Conservation (phyloP, 1,140 invertebrate species). For the Monomorium pharaonis region DNA sequence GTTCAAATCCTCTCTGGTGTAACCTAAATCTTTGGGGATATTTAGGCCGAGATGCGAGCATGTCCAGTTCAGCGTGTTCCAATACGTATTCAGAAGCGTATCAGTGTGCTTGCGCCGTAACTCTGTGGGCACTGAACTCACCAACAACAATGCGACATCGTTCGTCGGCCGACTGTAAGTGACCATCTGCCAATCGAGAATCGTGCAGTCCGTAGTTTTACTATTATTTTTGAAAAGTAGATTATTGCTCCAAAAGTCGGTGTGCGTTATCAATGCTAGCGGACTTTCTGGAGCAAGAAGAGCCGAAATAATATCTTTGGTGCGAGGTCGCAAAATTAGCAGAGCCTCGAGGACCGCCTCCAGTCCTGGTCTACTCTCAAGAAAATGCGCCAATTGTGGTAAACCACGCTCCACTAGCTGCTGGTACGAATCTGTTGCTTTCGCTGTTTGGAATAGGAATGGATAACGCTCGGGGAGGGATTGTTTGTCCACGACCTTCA, state of each 20-base stretch:
- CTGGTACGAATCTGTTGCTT: slow-evolving; percentile 91
- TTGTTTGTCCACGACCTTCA: slow-evolving; percentile 88
- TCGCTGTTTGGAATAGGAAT: slow-evolving; percentile 91
- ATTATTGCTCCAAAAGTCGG: slow-evolving; percentile 94
- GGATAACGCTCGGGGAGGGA: slow-evolving; percentile 89
- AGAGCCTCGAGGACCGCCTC: slow-evolving; percentile 86
- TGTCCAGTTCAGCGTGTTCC: slow-evolving; percentile 87
- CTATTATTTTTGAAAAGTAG: slow-evolving; percentile 88
- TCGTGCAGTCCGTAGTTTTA: slow-evolving; percentile 85
- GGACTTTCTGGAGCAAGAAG: slow-evolving; percentile 89
- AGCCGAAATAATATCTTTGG: slow-evolving; percentile 88
- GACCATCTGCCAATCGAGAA: slow-evolving; percentile 94
- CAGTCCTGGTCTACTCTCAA: slow-evolving; percentile 88
- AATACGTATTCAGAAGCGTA: slow-evolving; percentile 89
- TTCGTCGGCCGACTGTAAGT: slow-evolving; percentile 91
- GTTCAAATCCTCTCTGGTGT: slow-evolving; percentile 85
- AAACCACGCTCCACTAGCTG: slow-evolving; percentile 90
- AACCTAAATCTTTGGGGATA: slow-evolving; percentile 86
- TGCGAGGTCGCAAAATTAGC: slow-evolving; percentile 85
- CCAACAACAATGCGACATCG: slow-evolving; percentile 91
- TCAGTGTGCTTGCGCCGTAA: slow-evolving; percentile 87
- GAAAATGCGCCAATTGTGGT: slow-evolving; percentile 89
- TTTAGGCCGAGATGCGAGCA: slow-evolving; percentile 87
- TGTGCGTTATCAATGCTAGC: slow-evolving; percentile 90
- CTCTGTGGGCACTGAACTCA: slow-evolving; percentile 91